Evolutionary conservation across 2,888 invertebrate genomes (phyloP), one percentile per base, ranked within the genome.

Genomic region (Lasiommata megera): DNA sequence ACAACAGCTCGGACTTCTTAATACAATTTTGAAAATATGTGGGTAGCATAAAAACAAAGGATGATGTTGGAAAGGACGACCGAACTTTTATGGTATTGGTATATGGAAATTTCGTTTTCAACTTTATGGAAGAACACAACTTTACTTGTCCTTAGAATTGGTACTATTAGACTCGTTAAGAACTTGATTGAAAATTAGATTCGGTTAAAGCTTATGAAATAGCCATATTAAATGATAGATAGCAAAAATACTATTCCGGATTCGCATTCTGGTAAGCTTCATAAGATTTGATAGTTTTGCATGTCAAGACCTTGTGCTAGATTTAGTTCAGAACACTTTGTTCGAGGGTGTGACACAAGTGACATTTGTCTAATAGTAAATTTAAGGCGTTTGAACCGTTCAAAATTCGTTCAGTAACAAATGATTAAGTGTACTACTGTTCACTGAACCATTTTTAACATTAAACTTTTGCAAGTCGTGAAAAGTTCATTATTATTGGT

Each of bases 281-380:
- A 5, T n/a, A 44, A 23, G 12, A 12, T 28, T 43, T 12, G 23
- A 43, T 29, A 44, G 44, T 44, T 44, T 28, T 14, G 28, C 43
- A 43, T 23, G 43, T 12, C 12, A 43, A 44, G 44, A 17, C 46
- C 46, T 46, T 46, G 46, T 31, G 31, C 31, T 11, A 31, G 46
- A 31, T 46, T 16, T 29, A 14, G 44, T 7, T 14, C 31, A 6
- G 31, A 29, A 46, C 46, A 44, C 43, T 28, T 18, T 17, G 23
- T 46, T 31, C 29, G 31, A 46, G 44, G 46, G 46, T 46, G 46
- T 29, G 46, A 46, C 46, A n/a, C 29, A 16, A 29, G 46, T 46
- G 46, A 31, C 46, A 46, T 46, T 46, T 46, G 46, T 1, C 16
- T 46, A 31, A 29, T 28, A 44, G 29, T 29, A 31, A 12, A 23